These are phyloP conservation scores for Trisateles emortualis DNA, from an alignment of 2,888 invertebrate species.

Conservation along the genomic window DNA sequence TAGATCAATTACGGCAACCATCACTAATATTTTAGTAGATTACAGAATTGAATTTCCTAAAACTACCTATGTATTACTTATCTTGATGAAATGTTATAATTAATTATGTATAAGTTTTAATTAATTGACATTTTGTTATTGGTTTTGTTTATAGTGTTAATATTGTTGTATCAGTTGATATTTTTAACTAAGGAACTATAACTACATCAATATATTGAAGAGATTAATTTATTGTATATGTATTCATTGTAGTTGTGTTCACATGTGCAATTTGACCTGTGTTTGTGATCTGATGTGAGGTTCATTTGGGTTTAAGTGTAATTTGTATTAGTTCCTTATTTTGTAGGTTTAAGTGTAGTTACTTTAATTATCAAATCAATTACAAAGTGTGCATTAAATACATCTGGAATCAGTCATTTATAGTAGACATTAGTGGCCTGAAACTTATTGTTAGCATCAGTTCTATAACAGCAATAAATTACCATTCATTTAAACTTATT, in stretches of 20 bases:
- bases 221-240: slow-evolving; percentile 84
- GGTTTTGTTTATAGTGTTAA: slow-evolving; percentile 72
- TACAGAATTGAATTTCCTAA: slow-evolving; percentile 59
- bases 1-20: slow-evolving; percentile 50
- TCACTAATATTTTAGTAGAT: slow-evolving; percentile 59
- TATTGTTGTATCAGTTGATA: slow-evolving; percentile 83
- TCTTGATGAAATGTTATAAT: slow-evolving; percentile 71
- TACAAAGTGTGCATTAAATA: slow-evolving; percentile 52
- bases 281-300: slow-evolving; percentile 85
- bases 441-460: slow-evolving; percentile 81
- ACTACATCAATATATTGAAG: slow-evolving; percentile 71
- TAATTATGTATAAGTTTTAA: slow-evolving; percentile 67
- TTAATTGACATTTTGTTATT: slow-evolving; percentile 79
- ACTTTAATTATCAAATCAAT: slow-evolving; percentile 61
- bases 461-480: slow-evolving; percentile 72
- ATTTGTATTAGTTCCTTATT: slow-evolving; percentile 85
- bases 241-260: slow-evolving; percentile 77
- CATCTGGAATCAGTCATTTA: slow-evolving; percentile 51
- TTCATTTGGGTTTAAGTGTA: slow-evolving; percentile 79
- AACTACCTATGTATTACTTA: slow-evolving; percentile 50
- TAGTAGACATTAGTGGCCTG: slow-evolving; percentile 50
- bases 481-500: slow-evolving; percentile 61
- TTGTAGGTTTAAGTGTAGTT: slow-evolving; percentile 75
- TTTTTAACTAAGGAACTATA: slow-evolving; percentile 73
- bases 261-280: slow-evolving; percentile 81